These are phyloP conservation scores for Turritopsis rubra DNA, from an alignment of 30 jellyfish, hydroid and myxozoan genomes.

Conservation along the genomic window DNA sequence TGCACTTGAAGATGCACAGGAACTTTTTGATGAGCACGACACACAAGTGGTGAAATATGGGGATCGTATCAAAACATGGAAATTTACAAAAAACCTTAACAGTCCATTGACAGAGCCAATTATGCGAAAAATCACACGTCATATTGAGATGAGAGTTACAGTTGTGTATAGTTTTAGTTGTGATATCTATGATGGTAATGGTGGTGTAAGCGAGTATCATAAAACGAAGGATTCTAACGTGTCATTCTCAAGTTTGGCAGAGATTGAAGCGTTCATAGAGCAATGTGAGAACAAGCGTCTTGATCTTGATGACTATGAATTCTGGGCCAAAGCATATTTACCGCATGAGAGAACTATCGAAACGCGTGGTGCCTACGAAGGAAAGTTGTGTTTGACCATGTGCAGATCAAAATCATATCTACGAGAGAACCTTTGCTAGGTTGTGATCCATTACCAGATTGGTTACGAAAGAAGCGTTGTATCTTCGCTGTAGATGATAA, in stretches of 20 bases:
- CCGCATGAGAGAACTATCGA: conserved; percentile 1
- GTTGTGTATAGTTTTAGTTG: neutral
- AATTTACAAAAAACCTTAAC: neutral
- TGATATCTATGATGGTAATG: neutral
- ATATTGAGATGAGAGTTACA: conserved; percentile 5
- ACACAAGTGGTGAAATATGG: neutral
- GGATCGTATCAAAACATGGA: neutral
- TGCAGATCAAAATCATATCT: conserved; percentile 9
- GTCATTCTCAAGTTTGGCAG: conserved; percentile 16
- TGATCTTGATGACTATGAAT: conserved; percentile 1
- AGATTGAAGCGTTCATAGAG: conserved; percentile 5
- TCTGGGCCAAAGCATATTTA: conserved; percentile 6
- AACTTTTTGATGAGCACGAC: neutral
- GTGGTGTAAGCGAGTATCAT: neutral
- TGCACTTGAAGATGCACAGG: neutral
- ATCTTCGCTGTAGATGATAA: neutral
- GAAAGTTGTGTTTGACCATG: conserved; percentile 22
- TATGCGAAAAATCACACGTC: conserved; percentile 6
- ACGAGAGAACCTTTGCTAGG: conserved; percentile 35
- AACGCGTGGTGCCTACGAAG: conserved; percentile 6
- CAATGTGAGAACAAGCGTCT: conserved; percentile 8
- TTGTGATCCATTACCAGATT: conserved; percentile 36
- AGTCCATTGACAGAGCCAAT: neutral
- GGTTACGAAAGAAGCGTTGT: conserved; percentile 21
- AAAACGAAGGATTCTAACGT: neutral